Percentiles rank a stretch among this genome's conserved stretches.
phyloP scores from a whole-genome alignment of 2,888 invertebrate genomes.

The Eremobia ochroleuca region DNA sequence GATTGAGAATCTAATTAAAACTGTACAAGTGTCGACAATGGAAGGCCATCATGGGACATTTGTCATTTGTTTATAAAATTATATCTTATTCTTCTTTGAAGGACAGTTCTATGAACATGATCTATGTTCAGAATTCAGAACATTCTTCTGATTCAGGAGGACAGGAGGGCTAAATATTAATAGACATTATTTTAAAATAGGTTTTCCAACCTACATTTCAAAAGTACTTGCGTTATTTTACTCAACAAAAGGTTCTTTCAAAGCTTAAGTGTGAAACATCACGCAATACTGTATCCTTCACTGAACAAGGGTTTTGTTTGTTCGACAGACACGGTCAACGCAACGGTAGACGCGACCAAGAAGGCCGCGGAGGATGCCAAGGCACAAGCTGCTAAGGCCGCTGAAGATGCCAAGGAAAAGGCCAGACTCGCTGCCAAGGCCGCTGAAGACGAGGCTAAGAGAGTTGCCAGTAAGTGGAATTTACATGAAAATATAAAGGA shows the following conservation, averaged over 20 bases:
- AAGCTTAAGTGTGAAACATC: conserved; percentile 29
- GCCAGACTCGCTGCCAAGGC: conserved; percentile 84
- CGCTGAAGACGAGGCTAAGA: conserved; percentile 84
- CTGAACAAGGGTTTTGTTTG: conserved; percentile 39
- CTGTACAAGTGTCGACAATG: conserved; percentile 12
- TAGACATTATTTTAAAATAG: background rate
- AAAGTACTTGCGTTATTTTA: background rate
- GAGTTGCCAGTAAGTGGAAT: conserved; percentile 82
- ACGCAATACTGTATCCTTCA: conserved; percentile 1
- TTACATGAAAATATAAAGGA: background rate
- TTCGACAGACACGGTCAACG: conserved; percentile 83
- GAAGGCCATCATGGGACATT: background rate
- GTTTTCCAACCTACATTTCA: background rate
- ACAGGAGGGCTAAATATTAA: background rate
- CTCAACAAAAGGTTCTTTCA: conserved; percentile 44
- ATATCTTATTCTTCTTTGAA: conserved; percentile 16
- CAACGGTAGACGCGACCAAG: conserved; percentile 86
- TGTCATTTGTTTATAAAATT: conserved; percentile 10
- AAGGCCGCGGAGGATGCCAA: conserved; percentile 85
- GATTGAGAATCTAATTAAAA: conserved; percentile 21
- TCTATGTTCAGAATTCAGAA: background rate
- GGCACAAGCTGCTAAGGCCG: conserved; percentile 80
- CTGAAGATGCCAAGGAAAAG: conserved; percentile 86
- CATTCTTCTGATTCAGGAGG: background rate
- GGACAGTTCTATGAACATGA: background rate